Evolutionary conservation across 2,113 vertebrate genomes (phyloP).

Genomic region (Apodemus speciosus): DNA sequence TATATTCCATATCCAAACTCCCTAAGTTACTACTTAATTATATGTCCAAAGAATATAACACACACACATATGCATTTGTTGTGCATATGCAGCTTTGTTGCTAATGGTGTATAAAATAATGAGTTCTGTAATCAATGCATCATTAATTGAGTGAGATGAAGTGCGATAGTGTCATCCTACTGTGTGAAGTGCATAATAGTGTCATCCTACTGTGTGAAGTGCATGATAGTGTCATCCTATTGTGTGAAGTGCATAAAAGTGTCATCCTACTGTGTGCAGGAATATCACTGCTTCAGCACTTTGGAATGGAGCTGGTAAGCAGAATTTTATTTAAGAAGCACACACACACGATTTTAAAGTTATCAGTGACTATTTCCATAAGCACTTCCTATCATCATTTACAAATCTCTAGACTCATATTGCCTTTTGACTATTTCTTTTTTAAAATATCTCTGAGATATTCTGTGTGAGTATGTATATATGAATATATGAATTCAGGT

Average conservation of each 20-base stretch:
- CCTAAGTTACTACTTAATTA: background rate
- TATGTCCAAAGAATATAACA: background rate
- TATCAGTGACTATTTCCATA: background rate
- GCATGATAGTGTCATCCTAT: background rate
- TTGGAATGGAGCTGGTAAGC: background rate
- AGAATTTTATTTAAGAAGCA: background rate
- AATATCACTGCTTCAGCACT: background rate
- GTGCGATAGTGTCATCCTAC: background rate
- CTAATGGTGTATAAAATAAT: slow-evolving; percentile 29
- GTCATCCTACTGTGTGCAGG: background rate
- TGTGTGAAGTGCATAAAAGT: background rate
- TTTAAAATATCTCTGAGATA: background rate
- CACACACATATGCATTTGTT: too few species aligned
- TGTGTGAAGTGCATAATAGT: background rate
- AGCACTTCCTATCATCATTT: background rate
- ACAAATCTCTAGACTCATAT: background rate
- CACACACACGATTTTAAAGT: background rate
- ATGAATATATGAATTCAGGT: background rate
- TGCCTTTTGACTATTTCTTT: slow-evolving; percentile 24
- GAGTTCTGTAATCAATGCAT: background rate
- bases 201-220: background rate
- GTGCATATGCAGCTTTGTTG: background rate
- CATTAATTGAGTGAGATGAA: slow-evolving; percentile 25
- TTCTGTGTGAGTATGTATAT: background rate
- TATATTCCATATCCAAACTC: background rate